Evolutionary conservation across 2,797 vertebrate species (phyloP), one percentile per base, ranked within the genome.

Genomic region (Hybognathus amarus): DNA sequence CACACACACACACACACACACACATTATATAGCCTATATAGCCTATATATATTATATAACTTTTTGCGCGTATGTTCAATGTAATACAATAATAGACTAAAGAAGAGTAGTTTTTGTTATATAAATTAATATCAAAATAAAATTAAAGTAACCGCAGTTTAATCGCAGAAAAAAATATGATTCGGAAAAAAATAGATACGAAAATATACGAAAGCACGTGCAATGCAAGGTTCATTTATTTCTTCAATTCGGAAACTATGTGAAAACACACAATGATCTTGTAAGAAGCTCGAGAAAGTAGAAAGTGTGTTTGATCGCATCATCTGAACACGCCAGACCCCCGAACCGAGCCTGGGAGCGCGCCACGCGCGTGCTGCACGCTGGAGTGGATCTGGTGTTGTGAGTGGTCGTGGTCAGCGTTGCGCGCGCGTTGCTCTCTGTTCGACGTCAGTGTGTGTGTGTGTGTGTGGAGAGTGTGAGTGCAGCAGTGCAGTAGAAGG

Each of bases 391-490:
- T n/a, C 63, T 36, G 69, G 56, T 79, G 78, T 56, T 81, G 54
- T 73, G 54, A 82, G 61, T 45, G 81, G 81, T 76, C 73, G 61
- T 45, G 81, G 81, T 76, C 73, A 77, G 66, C 42, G 74, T 80
- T 95, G 93, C 66, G 52, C 74, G 68, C 66, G 67, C 64, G 76
- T 77, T 77, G 84, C 93, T 94, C 94, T 94, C 95, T 95, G 95
- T 96, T 95, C 95, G 93, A 95, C 96, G 96, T 98, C 97, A 97
- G 97, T 91, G 93, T 93, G 95, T 97, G 97, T 91, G 93, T 93
- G 95, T 92, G 96, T 95, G 95, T 33, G 30, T 33, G 30, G n/a
- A n/a, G 95, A 97, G 97, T 91, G 93, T 93, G 95, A 93, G 96
- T 95, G 95, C 95, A 93, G 96, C 97, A 96, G 96, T 96, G 97